These are phyloP conservation scores for Porites australiensis DNA, from an alignment of 64 coral and sea anemone genomes.

Conservation along the genomic window DNA sequence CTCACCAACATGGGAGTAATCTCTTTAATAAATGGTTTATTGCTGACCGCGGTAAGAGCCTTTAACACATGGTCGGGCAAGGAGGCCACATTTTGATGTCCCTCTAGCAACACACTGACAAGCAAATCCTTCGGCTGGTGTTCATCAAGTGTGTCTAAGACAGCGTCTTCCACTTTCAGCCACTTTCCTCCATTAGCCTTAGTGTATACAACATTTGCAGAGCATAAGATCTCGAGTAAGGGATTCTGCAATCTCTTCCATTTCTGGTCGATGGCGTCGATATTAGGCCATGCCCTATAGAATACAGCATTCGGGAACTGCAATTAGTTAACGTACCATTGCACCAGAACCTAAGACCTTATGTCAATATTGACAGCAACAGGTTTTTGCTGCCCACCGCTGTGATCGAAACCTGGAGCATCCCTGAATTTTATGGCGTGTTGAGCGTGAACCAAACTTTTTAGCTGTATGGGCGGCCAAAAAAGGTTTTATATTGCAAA, in stretches of 20 bases:
- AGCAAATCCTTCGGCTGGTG: constrained; percentile 42
- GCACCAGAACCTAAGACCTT: too few species aligned
- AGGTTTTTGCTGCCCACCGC: too few species aligned
- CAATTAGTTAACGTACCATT: too few species aligned
- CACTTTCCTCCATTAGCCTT: constrained; percentile 54
- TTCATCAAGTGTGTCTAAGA: constrained; percentile 54
- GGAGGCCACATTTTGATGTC: constrained; percentile 63
- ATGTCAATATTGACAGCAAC: too few species aligned
- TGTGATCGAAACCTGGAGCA: too few species aligned
- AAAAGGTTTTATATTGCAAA: too few species aligned
- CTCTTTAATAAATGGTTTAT: constrained; percentile 1
- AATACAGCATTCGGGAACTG: not conserved
- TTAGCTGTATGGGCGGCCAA: too few species aligned
- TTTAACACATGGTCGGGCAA: constrained; percentile 63
- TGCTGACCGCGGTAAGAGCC: constrained; percentile 27
- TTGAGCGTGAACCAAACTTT: too few species aligned
- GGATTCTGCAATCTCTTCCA: constrained; percentile 75
- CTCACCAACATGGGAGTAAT: constrained; percentile 54
- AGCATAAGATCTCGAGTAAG: constrained; percentile 52
- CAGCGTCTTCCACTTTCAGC: constrained; percentile 59
- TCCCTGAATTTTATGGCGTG: too few species aligned
- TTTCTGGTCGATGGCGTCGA: constrained; percentile 57
- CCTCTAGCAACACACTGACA: constrained; percentile 24
- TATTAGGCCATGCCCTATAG: constrained; percentile 74
- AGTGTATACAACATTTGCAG: constrained; percentile 52